A percentile compares a stretch with the other conserved stretches of the same genome.
Evolutionary conservation across 2,113 vertebrate species (phyloP).

Genomic region (Siniperca knerii): DNA sequence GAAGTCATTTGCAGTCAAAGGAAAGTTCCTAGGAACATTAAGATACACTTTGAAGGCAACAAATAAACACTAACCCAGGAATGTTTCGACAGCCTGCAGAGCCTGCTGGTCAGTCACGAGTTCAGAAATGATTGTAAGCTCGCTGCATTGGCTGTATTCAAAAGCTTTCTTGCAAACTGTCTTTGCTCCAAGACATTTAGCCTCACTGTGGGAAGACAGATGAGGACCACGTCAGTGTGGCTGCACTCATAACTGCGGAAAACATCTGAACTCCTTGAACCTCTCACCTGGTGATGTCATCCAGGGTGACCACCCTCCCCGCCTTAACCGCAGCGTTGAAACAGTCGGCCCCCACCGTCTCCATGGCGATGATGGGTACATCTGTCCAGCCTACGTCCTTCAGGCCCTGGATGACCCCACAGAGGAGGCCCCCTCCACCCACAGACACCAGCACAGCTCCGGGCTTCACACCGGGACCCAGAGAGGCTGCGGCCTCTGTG

Average conservation of each 20-base stretch:
- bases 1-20: background rate
- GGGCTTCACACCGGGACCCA: conserved; percentile 74
- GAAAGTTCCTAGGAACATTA: background rate
- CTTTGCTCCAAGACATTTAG: conserved; percentile 84
- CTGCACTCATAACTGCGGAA: fast-evolving
- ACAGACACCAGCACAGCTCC: conserved; percentile 85
- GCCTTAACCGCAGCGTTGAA: conserved; percentile 83
- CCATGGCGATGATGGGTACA: conserved; percentile 85
- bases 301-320: conserved; percentile 80
- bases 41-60: background rate
- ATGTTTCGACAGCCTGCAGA: conserved; percentile 82
- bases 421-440: conserved; percentile 87
- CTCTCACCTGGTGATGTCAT: conserved; percentile 86
- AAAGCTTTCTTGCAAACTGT: conserved; percentile 81
- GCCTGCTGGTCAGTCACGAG: conserved; percentile 85
- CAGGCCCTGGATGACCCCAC: conserved; percentile 84
- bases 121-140: conserved; percentile 78
- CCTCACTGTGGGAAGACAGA: conserved; percentile 71
- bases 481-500: conserved; percentile 75
- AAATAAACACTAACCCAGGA: conserved; percentile 78
- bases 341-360: conserved; percentile 85
- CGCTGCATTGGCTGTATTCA: conserved; percentile 75
- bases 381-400: conserved; percentile 81
- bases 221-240: fast-evolving
- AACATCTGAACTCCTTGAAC: background rate